Evolutionary conservation across 2,113 vertebrate species (phyloP).

Genomic region (Jacana jacana): DNA sequence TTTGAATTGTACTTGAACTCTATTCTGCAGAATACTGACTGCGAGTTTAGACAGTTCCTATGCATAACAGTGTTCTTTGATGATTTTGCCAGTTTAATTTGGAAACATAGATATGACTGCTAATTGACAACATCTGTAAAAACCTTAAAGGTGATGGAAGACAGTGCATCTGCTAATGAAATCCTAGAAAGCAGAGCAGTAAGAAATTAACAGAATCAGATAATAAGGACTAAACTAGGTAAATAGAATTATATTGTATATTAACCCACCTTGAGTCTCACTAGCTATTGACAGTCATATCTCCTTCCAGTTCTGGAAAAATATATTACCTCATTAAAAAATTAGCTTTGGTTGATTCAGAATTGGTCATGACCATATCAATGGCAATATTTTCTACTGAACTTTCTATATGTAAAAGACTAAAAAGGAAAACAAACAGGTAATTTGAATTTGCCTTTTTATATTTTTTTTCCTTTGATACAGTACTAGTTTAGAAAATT

Average conservation of each 20-base stretch:
- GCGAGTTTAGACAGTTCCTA: not conserved
- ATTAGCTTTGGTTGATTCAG: not conserved
- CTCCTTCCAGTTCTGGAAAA: not conserved
- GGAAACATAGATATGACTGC: not conserved
- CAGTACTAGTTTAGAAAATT: not conserved
- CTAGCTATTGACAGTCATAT: not conserved
- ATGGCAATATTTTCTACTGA: not conserved
- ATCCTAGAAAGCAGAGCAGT: not conserved
- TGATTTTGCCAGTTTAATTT: not conserved
- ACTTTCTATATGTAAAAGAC: not conserved
- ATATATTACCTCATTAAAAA: not conserved
- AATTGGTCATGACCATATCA: not conserved
- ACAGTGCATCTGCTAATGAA: not conserved
- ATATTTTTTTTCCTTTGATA: not conserved
- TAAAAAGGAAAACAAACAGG: not conserved
- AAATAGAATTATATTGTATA: not conserved
- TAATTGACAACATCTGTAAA: not conserved
- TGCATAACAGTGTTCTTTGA: not conserved
- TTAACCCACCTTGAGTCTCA: not conserved
- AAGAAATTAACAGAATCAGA: not conserved
- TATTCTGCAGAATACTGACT: not conserved
- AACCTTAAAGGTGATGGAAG: not conserved
- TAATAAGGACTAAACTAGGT: not conserved
- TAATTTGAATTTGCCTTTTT: not conserved
- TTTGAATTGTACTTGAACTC: not conserved